Percentiles rank a stretch among this genome's conserved stretches.
Conservation (phyloP, 2,113 vertebrate species). For the Lagopus muta region DNA sequence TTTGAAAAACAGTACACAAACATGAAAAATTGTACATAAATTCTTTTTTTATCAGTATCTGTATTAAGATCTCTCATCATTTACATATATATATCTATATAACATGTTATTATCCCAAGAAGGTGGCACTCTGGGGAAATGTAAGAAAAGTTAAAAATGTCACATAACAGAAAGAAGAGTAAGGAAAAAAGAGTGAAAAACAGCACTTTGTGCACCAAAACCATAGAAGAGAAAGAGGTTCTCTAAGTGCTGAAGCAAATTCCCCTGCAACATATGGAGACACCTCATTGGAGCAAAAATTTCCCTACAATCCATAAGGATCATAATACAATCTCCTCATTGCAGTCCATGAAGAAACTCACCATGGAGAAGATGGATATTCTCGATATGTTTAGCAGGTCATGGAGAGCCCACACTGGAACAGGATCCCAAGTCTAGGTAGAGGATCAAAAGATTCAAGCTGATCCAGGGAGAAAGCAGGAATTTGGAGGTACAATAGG, state of each 20-base stretch:
- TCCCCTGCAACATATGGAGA: not conserved
- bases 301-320: not conserved
- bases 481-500: not conserved
- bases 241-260: not conserved
- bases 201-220: accelerated
- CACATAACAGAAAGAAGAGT: not conserved
- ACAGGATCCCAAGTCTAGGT: not conserved
- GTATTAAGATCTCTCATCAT: not conserved
- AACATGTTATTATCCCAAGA: no score
- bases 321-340: not conserved
- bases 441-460: not conserved
- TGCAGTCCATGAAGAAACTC: not conserved
- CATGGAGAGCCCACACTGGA: accelerated
- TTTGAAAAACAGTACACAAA: not conserved
- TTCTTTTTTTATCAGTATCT: not conserved
- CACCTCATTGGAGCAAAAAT: not conserved
- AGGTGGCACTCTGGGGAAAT: accelerated
- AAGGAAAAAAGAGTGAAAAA: not conserved
- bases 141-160: not conserved
- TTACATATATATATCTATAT: not conserved
- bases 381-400: not conserved
- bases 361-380: not conserved
- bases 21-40: not conserved
- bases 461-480: not conserved
- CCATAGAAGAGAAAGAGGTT: not conserved